A percentile compares a stretch with the other conserved stretches of the same genome.
Evolutionary conservation across 2,888 invertebrate genomes (phyloP).

Genomic region (Ichneumoninae sp.): DNA sequence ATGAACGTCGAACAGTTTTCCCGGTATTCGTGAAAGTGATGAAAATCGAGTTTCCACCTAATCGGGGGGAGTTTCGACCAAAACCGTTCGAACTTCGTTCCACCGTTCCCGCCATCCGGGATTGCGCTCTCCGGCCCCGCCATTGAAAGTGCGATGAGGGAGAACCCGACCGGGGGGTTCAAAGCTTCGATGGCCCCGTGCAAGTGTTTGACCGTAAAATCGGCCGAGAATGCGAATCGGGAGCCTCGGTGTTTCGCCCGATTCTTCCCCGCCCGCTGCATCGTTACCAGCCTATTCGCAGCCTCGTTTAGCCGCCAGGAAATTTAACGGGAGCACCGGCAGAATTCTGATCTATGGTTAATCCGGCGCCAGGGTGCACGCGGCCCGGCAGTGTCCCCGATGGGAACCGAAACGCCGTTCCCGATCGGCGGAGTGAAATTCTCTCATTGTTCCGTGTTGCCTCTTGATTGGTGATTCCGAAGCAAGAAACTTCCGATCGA

Average conservation of each 20-base stretch:
- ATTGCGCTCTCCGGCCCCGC: background rate
- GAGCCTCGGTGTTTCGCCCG: constrained; percentile 21
- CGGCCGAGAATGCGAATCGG: constrained; percentile 22
- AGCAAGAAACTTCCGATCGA: constrained; percentile 56
- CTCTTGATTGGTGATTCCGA: constrained; percentile 64
- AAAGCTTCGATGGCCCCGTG: background rate
- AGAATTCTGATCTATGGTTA: constrained; percentile 54
- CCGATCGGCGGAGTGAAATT: constrained; percentile 33
- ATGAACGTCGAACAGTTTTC: constrained; percentile 62
- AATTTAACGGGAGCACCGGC: constrained; percentile 39
- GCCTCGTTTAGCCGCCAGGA: constrained; percentile 42
- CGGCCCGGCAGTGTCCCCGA: constrained; percentile 17
- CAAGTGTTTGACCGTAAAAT: constrained; percentile 21
- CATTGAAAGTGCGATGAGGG: constrained; percentile 25
- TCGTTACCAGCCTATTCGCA: constrained; percentile 51
- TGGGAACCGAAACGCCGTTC: constrained; percentile 43
- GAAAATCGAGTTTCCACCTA: constrained; percentile 52
- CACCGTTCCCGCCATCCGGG: constrained; percentile 2
- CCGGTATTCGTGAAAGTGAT: constrained; percentile 20
- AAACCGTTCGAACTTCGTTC: constrained; percentile 27
- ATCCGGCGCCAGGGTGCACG: constrained; percentile 27
- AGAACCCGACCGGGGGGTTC: background rate
- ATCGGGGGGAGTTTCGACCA: constrained; percentile 10
- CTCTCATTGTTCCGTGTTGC: constrained; percentile 53
- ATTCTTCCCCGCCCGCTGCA: constrained; percentile 22